These are phyloP conservation scores for Eubucco bourcierii DNA, from an alignment of 2,113 vertebrate genomes.

Conservation along the genomic window DNA sequence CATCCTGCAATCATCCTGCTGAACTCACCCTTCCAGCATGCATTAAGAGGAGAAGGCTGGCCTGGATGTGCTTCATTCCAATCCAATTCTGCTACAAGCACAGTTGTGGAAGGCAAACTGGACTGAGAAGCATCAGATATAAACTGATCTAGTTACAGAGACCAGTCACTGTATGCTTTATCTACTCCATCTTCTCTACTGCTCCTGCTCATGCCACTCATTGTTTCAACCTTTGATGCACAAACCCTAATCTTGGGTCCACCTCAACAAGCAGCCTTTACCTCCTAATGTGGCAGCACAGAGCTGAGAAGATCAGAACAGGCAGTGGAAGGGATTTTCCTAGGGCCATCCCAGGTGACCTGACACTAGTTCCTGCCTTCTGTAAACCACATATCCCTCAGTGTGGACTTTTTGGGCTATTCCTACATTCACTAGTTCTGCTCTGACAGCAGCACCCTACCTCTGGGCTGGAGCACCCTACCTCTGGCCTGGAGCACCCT, in stretches of 20 bases:
- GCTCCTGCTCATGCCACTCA: background rate
- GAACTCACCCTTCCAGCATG: background rate
- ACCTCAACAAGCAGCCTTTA: background rate
- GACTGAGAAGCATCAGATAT: background rate
- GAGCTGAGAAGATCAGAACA: background rate
- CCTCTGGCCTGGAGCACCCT: rapidly evolving
- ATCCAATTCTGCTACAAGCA: background rate
- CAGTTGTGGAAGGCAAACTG: background rate
- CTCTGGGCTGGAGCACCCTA: rapidly evolving
- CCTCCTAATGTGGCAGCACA: background rate
- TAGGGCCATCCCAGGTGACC: background rate
- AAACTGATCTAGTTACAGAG: background rate
- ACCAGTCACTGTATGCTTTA: background rate
- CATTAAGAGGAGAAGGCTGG: background rate
- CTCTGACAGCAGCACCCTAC: background rate
- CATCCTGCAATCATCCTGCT: background rate
- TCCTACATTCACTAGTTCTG: background rate
- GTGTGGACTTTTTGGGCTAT: background rate
- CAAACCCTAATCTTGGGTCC: background rate
- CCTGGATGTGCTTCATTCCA: background rate
- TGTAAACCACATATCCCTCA: no score
- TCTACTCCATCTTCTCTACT: background rate
- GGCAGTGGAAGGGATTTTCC: background rate
- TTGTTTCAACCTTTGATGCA: background rate
- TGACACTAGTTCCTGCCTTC: background rate